These are phyloP conservation scores for Lynx canadensis DNA, from an alignment of 2,113 vertebrate genomes.

Conservation along the genomic window DNA sequence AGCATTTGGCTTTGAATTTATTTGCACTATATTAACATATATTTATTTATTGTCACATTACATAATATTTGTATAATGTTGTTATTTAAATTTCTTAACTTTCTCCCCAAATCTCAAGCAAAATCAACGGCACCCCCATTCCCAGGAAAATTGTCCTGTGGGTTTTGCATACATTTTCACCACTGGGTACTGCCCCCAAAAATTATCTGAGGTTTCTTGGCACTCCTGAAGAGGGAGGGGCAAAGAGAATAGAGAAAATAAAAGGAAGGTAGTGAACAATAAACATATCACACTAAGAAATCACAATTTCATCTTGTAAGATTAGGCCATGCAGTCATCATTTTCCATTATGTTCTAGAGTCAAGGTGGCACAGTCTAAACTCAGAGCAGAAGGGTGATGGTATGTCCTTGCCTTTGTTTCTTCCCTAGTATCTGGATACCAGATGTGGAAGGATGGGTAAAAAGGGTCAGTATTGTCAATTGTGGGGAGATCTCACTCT, in stretches of 20 bases:
- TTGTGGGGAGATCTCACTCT: constrained; percentile 27
- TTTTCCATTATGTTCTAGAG: neutral
- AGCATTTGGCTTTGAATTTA: neutral
- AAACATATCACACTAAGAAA: neutral
- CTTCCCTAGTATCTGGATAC: neutral
- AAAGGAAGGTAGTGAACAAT: neutral
- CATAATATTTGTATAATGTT: neutral
- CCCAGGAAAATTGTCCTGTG: neutral
- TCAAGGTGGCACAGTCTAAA: neutral
- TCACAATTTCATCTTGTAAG: neutral
- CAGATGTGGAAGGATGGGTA: neutral
- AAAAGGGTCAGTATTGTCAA: neutral
- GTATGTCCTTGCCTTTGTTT: neutral
- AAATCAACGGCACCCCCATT: neutral
- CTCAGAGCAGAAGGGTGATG: neutral
- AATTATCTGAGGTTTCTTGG: neutral
- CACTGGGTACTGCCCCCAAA: neutral
- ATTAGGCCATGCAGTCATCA: neutral
- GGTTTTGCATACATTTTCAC: neutral
- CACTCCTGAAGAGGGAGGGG: neutral
- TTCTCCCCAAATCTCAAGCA: neutral
- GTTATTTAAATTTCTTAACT: neutral
- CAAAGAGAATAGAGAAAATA: neutral
- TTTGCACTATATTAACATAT: neutral
- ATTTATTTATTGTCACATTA: neutral